Evolutionary conservation across 2,888 invertebrate species (phyloP).

Genomic region (Dinocampus coccinellae): DNA sequence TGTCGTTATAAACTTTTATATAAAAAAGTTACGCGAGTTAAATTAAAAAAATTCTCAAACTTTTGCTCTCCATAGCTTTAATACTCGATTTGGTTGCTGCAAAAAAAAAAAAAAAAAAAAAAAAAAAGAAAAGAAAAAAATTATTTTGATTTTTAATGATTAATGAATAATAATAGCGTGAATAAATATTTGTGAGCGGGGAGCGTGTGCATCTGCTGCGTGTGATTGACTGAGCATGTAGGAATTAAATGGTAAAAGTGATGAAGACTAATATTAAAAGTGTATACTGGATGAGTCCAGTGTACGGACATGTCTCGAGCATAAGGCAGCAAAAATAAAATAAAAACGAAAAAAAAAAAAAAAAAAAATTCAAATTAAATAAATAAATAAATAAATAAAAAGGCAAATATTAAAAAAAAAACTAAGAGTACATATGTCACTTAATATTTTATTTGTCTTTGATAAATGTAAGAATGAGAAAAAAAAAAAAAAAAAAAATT

Average conservation of each 20-base stretch:
- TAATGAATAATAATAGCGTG: too few species aligned
- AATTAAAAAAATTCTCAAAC: background rate
- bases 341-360: background rate
- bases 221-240: too few species aligned
- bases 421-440: background rate
- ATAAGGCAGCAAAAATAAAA: too few species aligned
- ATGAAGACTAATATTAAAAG: background rate
- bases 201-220: too few species aligned
- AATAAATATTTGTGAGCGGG: too few species aligned
- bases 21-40: background rate
- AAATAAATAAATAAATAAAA: constrained; percentile 10
- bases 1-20: background rate
- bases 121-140: background rate
- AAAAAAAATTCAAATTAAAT: background rate
- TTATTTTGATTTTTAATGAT: too few species aligned
- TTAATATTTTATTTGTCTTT: background rate
- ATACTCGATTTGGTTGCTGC: background rate
- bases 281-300: background rate
- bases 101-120: background rate
- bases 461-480: constrained; percentile 22
- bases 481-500: constrained; percentile 32
- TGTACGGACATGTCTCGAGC: too few species aligned
- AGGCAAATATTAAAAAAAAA: too few species aligned
- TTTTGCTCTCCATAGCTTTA: background rate
- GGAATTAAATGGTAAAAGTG: background rate